Percentiles rank a stretch among this genome's conserved stretches.
These are phyloP conservation scores for Drosophila incognita DNA, from an alignment of 2,888 invertebrate species.

Conservation along the genomic window DNA sequence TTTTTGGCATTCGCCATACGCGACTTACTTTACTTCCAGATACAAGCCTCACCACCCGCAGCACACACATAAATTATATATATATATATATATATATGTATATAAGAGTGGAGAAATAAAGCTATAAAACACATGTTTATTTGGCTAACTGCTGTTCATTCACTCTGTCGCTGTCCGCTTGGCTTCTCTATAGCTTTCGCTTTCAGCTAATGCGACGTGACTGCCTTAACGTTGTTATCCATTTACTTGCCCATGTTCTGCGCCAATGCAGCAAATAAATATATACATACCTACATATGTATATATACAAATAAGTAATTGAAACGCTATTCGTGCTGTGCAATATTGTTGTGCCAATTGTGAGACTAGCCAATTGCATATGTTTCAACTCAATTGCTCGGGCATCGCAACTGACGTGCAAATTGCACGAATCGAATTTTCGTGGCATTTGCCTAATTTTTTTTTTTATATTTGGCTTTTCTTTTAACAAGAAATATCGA, in stretches of 20 bases:
- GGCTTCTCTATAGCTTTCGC: constrained; percentile 64
- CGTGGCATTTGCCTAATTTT: constrained; percentile 21
- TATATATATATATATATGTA: background rate
- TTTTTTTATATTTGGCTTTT: constrained; percentile 28
- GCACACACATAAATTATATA: constrained; percentile 4
- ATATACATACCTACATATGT: constrained; percentile 1
- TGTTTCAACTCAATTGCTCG: constrained; percentile 19
- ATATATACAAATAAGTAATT: constrained; percentile 38
- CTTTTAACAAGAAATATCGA: constrained; percentile 37
- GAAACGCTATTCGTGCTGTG: constrained; percentile 39
- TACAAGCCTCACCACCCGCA: constrained; percentile 28
- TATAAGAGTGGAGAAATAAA: constrained; percentile 29
- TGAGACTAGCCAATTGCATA: constrained; percentile 35
- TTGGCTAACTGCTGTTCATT: constrained; percentile 45
- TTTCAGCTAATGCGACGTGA: constrained; percentile 70
- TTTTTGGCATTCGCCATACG: constrained; percentile 69
- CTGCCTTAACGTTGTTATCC: constrained; percentile 54
- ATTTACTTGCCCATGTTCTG: constrained; percentile 60
- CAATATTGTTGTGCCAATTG: constrained; percentile 57
- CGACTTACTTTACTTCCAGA: constrained; percentile 61
- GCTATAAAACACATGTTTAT: constrained; percentile 65
- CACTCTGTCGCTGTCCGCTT: constrained; percentile 25
- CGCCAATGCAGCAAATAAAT: constrained; percentile 47
- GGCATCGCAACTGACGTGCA: constrained; percentile 36
- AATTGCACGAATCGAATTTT: constrained; percentile 38